Base-by-base conservation (phyloP, 1,140 invertebrate species). In the Drosophila triauraria region DNA sequence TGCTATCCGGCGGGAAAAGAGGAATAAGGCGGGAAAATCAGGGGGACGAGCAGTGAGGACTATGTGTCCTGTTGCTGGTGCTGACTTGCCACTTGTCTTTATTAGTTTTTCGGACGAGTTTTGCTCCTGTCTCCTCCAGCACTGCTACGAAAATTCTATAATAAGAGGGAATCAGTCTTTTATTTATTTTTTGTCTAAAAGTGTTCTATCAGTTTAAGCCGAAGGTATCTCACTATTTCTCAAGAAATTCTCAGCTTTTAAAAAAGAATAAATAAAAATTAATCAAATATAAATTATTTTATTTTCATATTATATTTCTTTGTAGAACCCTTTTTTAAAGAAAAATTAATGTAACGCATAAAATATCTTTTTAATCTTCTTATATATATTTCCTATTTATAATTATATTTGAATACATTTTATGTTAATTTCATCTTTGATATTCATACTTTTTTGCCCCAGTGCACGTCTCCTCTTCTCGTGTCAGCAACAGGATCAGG, bases 71-170 rank as follows among this genome's bases (percentile, higher is more conserved):
- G 51, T 67, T 63, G 64, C 80, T 76, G 80, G 61, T 79, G 62
- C 64, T 78, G 83, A 85, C 82, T 88, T 80, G 84, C 84, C 84
- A 88, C 84, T 88, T 90, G 84, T 88, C 84, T 88, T 88, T 88
- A 88, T 88, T 88, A 88, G 84, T 88, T 72, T 87, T 90, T 84
- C 65, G 78, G 78, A 90, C 81, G 51, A 65, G 63, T 58, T 57
- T 62, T 44, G 48, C 76, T 83, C 59, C 63, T 64, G 82, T 42
- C 57, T 78, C 35, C 17, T 53, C 20, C 3, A 46, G 23, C 60
- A 60, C 54, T 60, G 63, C 38, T 12, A 32, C 9, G 0, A 40
- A 40, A 17, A 3, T 13, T 15, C 1, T 7, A 57, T 53, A 4
- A n/a, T 51, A 1, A 20, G 20, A 0, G 20, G 20, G 20, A 20